These are phyloP conservation scores for Monoplex corrugatus DNA, from an alignment of 2,888 invertebrate species.

Conservation along the genomic window DNA sequence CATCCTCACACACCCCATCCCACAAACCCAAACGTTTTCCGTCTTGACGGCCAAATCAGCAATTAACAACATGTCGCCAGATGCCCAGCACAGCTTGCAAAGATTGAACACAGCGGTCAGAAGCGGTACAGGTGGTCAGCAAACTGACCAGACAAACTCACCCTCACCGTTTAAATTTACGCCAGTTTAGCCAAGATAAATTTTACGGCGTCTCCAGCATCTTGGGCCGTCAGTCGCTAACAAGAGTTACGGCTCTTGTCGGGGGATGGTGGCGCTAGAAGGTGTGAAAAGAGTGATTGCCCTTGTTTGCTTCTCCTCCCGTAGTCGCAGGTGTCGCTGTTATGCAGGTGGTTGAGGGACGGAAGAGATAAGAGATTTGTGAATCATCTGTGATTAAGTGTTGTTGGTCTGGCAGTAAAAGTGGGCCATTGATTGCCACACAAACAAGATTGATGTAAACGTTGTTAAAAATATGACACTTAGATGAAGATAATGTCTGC, in stretches of 20 bases:
- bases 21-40: slow-evolving; percentile 1
- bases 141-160: background rate
- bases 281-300: slow-evolving; percentile 28
- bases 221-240: background rate
- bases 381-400: too few relatives aligned
- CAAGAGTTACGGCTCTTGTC: background rate
- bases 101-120: background rate
- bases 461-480: too few relatives aligned
- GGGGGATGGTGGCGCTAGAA: background rate
- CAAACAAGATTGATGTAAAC: too few relatives aligned
- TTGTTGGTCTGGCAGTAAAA: too few relatives aligned
- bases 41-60: background rate
- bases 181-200: too few relatives aligned
- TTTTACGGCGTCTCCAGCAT: background rate
- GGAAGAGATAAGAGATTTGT: too few relatives aligned
- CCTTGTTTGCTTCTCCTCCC: background rate
- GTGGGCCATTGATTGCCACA: too few relatives aligned
- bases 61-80: background rate
- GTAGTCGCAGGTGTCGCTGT: background rate
- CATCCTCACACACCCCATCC: background rate
- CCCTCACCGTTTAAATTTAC: background rate
- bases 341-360: background rate
- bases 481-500: too few relatives aligned
- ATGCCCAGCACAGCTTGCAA: background rate
- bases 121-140: background rate